Percentiles rank a stretch among this genome's conserved stretches.
Evolutionary conservation across 2,888 invertebrate species (phyloP).

Genomic region (Formica aserva): DNA sequence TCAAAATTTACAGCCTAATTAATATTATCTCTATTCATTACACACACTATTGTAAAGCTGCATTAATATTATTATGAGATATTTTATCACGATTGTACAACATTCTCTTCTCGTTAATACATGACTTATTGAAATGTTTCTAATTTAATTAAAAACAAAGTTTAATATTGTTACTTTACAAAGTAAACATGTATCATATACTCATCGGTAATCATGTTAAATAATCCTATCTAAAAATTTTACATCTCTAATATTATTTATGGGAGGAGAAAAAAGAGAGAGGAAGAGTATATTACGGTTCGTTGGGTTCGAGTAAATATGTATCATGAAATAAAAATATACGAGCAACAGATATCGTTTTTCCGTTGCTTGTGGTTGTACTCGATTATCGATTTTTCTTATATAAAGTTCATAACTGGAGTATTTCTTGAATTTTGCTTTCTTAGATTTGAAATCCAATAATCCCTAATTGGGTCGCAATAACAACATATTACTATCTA

Average conservation of each 20-base stretch:
- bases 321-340: constrained; percentile 1
- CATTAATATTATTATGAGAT: constrained; percentile 6
- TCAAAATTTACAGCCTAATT: constrained; percentile 32
- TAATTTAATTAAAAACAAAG: constrained; percentile 14
- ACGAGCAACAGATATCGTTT: neutral
- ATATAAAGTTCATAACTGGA: neutral
- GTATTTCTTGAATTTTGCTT: constrained; percentile 20
- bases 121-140: neutral
- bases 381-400: constrained; percentile 10
- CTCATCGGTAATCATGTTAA: neutral
- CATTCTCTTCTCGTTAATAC: neutral
- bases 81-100: constrained; percentile 15
- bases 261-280: neutral
- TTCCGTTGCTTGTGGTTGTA: neutral
- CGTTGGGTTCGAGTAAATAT: neutral
- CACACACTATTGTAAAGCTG: neutral
- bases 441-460: constrained; percentile 56
- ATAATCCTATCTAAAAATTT: neutral
- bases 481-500: constrained; percentile 49
- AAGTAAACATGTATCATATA: neutral
- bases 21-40: constrained; percentile 10
- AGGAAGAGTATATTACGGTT: neutral
- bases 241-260: neutral
- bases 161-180: neutral
- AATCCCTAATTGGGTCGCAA: constrained; percentile 63